These are phyloP conservation scores for Therioaphis trifolii DNA, from an alignment of 2,888 invertebrate genomes.

Conservation along the genomic window DNA sequence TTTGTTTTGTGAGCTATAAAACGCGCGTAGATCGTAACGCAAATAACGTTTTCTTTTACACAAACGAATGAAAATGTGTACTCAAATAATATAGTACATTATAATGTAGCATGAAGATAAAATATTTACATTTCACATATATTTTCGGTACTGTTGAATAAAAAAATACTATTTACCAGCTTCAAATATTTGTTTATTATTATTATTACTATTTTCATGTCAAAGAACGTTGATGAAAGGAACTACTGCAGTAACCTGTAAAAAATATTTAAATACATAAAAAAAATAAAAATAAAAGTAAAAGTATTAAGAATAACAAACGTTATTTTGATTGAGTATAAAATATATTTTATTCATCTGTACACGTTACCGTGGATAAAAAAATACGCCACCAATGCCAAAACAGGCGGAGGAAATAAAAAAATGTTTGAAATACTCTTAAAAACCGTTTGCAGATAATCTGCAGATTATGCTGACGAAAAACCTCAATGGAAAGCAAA, in stretches of 20 bases:
- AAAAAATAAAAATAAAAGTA: too few relatives aligned
- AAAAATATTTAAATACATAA: background rate
- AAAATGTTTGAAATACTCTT: slow-evolving; percentile 9
- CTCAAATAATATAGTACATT: too few relatives aligned
- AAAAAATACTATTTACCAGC: background rate
- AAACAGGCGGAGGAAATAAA: too few relatives aligned
- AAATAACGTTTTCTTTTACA: background rate
- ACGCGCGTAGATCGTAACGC: background rate
- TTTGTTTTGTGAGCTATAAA: background rate
- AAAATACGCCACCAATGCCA: background rate
- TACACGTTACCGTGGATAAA: background rate
- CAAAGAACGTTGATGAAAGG: too few relatives aligned
- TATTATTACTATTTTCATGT: background rate
- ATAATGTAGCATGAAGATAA: too few relatives aligned
- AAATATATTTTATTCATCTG: background rate
- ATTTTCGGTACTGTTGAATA: background rate
- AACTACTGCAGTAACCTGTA: too few relatives aligned
- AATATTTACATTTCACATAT: background rate
- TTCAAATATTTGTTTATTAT: background rate
- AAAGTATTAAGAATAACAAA: slow-evolving; percentile 14
- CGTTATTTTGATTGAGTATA: background rate
- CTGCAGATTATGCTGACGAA: slow-evolving; percentile 10
- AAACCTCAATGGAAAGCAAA: background rate
- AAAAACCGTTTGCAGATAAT: slow-evolving; percentile 8
- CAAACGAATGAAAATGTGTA: too few relatives aligned